phyloP scores from a whole-genome alignment of 2,113 vertebrate genomes.

The Microtus richardsoni region DNA sequence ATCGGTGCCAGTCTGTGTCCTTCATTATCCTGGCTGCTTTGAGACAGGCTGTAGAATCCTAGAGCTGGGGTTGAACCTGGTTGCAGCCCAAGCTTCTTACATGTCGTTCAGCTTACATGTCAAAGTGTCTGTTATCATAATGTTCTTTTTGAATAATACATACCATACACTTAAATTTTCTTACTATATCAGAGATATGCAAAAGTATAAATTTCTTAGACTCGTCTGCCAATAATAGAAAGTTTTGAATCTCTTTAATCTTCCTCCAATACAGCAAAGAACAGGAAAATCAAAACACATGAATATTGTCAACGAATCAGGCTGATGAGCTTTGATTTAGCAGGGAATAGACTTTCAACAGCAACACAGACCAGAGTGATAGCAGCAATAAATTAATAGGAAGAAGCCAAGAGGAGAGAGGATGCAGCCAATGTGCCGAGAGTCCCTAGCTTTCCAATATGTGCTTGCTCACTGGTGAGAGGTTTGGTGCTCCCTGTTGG shows the following conservation, averaged over 20 bases:
- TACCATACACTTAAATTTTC: neutral
- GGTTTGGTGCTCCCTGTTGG: neutral
- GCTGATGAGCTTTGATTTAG: neutral
- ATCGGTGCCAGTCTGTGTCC: neutral
- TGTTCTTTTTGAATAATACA: neutral
- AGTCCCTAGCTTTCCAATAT: neutral
- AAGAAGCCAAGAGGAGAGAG: neutral
- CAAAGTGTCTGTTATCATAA: neutral
- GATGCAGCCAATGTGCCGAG: neutral
- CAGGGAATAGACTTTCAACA: neutral
- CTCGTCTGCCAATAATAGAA: neutral
- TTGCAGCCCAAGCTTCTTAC: neutral
- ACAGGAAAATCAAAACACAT: conserved; percentile 13
- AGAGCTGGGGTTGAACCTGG: neutral
- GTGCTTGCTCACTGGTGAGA: too few species aligned
- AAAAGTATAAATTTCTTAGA: neutral
- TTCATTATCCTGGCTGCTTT: neutral
- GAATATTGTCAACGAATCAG: conserved; percentile 6
- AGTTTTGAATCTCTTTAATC: neutral
- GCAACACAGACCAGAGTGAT: neutral
- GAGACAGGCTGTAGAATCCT: neutral
- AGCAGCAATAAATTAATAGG: neutral
- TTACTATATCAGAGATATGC: neutral
- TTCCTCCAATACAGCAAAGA: neutral
- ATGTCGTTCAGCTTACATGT: neutral